Conservation (phyloP, 2,888 invertebrate genomes). For the Temnothorax unifasciatus region DNA sequence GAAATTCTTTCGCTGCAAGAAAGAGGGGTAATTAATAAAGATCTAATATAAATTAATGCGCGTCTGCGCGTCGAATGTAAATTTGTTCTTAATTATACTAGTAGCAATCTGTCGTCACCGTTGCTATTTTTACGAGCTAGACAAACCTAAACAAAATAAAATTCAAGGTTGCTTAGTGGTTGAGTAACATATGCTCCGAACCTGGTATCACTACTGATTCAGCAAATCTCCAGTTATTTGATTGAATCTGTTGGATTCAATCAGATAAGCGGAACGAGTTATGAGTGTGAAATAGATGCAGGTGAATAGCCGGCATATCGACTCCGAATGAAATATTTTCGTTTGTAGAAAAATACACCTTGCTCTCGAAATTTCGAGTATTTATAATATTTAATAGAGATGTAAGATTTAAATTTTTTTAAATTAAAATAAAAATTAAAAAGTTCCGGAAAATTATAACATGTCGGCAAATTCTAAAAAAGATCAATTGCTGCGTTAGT, state of each 20-base stretch:
- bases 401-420: no score
- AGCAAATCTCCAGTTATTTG: constrained; percentile 3
- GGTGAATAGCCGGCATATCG: constrained; percentile 3
- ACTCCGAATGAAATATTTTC: constrained; percentile 1
- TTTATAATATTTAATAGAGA: no score
- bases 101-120: not conserved
- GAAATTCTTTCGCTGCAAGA: not conserved
- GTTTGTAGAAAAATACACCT: not conserved
- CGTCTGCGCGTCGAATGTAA: not conserved
- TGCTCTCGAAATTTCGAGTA: no score
- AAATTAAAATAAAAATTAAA: not conserved
- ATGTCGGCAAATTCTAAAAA: not conserved
- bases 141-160: not conserved
- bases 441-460: not conserved
- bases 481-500: not conserved
- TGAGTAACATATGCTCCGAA: not conserved
- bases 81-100: not conserved
- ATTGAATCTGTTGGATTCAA: constrained; percentile 10
- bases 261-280: constrained; percentile 33
- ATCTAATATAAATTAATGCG: not conserved
- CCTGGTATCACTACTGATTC: not conserved
- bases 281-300: not conserved
- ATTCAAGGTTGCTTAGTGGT: constrained; percentile 24
- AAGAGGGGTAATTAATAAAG: not conserved
- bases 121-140: constrained; percentile 2